Conservation (phyloP, 2,113 vertebrate genomes). For the Periophthalmus modestus region DNA sequence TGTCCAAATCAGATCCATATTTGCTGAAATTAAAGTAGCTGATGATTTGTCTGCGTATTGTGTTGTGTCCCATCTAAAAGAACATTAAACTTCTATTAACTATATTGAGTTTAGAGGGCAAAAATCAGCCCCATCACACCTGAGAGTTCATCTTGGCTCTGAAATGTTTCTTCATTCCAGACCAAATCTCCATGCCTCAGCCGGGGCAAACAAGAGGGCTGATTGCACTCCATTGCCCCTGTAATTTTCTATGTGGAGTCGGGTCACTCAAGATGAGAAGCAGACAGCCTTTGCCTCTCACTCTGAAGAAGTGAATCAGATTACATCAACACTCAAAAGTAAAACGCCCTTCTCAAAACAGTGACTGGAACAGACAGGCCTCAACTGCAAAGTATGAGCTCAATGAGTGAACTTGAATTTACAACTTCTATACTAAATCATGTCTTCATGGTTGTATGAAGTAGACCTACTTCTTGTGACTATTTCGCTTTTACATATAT, state of each 20-base stretch:
- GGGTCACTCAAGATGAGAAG: constrained; percentile 49
- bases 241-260: constrained; percentile 48
- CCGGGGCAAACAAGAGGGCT: constrained; percentile 54
- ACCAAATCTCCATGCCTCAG: constrained; percentile 41
- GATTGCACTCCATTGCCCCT: constrained; percentile 60
- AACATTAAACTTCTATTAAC: constrained; percentile 4
- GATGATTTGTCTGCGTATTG: background rate
- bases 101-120: constrained; percentile 33
- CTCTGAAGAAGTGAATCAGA: constrained; percentile 31
- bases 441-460: no score
- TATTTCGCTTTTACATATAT: background rate
- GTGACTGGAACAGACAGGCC: background rate
- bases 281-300: constrained; percentile 30
- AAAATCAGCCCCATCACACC: constrained; percentile 25
- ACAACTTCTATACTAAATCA: no score
- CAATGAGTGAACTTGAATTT: background rate
- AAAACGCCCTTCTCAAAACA: constrained; percentile 13
- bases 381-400: background rate
- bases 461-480: background rate
- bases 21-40: background rate
- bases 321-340: constrained; percentile 23
- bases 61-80: background rate
- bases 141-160: constrained; percentile 20
- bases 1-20: background rate
- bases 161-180: constrained; percentile 33